phyloP scores from a whole-genome alignment of 2,888 invertebrate genomes.

The Reticulitermes lucifugus region DNA sequence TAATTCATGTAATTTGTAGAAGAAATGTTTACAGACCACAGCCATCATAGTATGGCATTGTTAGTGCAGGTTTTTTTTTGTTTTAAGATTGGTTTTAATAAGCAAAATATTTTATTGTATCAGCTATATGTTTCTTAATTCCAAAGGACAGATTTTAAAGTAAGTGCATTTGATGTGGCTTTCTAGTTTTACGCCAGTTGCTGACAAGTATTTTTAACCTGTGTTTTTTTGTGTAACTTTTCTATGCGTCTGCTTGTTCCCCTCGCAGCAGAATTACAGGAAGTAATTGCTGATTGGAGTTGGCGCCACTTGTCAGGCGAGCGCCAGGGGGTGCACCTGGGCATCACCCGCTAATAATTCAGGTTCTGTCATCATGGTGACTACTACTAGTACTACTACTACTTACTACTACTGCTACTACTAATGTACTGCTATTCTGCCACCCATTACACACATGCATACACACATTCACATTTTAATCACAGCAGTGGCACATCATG shows the following conservation, averaged over 20 bases:
- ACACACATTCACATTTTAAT: background rate
- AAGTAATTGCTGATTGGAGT: constrained; percentile 49
- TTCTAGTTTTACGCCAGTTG: constrained; percentile 30
- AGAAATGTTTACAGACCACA: background rate
- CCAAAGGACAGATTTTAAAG: background rate
- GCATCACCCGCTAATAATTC: constrained; percentile 54
- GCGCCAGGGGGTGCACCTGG: constrained; percentile 50
- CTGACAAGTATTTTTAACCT: constrained; percentile 39
- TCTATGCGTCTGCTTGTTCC: constrained; percentile 60
- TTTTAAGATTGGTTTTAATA: background rate
- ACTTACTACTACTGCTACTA: constrained; percentile 50
- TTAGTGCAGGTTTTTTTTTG: background rate
- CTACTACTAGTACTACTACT: constrained; percentile 49
- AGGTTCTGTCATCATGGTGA: constrained; percentile 54
- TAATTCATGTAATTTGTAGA: too few relatives aligned
- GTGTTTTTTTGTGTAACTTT: constrained; percentile 46
- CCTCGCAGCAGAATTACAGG: constrained; percentile 56
- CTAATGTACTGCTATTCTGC: constrained; percentile 40
- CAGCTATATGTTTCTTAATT: background rate
- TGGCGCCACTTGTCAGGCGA: constrained; percentile 51
- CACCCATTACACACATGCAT: constrained; percentile 6
- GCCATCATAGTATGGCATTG: background rate
- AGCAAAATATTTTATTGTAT: background rate
- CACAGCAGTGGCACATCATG: background rate
- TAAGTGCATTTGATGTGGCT: background rate